phyloP scores from a whole-genome alignment of 2,888 invertebrate genomes.

The Aporophyla lueneburgensis region DNA sequence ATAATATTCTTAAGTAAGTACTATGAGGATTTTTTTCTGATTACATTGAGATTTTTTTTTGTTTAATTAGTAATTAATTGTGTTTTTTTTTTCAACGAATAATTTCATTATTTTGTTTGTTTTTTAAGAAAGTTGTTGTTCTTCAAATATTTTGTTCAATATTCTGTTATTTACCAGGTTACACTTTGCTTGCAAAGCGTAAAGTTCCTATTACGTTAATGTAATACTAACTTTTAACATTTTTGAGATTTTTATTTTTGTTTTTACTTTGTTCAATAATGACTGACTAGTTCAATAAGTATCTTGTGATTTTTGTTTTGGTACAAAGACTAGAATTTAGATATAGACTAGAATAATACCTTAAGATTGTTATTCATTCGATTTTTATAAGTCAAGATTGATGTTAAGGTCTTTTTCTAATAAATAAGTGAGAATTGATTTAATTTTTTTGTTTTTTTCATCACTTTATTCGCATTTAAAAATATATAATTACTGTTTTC shows the following conservation, averaged over 20 bases:
- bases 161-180: constrained; percentile 19
- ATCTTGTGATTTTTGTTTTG: constrained; percentile 22
- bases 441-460: constrained; percentile 2
- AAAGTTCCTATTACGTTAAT: constrained; percentile 4
- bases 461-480: constrained; percentile 8
- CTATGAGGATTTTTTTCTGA: neutral
- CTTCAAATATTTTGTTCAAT: constrained; percentile 28
- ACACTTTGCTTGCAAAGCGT: neutral
- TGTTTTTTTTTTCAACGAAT: constrained; percentile 5
- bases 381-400: constrained; percentile 22
- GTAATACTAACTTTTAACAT: constrained; percentile 12
- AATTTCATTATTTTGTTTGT: constrained; percentile 5
- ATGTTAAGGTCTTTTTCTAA: constrained; percentile 8
- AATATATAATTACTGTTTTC: constrained; percentile 42
- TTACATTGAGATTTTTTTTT: constrained; percentile 4
- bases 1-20: constrained; percentile 1
- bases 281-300: constrained; percentile 15
- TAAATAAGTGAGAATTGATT: constrained; percentile 13
- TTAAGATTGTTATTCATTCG: constrained; percentile 9
- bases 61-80: neutral
- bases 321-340: constrained; percentile 21
- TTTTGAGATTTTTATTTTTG: constrained; percentile 8
- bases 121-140: constrained; percentile 18
- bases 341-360: constrained; percentile 14
- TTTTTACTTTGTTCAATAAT: constrained; percentile 2